Evolutionary conservation across 1,140 invertebrate species (phyloP).

Genomic region (Bathynomus jamesi): DNA sequence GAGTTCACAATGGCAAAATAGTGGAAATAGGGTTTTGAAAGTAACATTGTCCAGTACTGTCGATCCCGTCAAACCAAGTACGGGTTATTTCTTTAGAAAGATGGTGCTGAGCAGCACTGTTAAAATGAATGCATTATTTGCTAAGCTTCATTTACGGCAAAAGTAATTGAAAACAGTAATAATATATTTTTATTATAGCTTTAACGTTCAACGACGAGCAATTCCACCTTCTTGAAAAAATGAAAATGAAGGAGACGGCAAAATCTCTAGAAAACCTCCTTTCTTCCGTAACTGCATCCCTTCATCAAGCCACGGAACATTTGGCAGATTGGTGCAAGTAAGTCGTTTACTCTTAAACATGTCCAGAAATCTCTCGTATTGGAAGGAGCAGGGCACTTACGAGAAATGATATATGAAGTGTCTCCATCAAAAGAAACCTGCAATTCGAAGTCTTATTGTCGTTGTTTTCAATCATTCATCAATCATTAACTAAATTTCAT

Average conservation of each 20-base stretch:
- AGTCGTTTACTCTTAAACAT: conserved; percentile 5
- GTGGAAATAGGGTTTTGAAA: too few relatives aligned
- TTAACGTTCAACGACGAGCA: conserved; percentile 87
- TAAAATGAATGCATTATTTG: too few relatives aligned
- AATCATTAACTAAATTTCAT: not conserved
- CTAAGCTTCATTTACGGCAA: too few relatives aligned
- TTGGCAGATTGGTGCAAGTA: conserved; percentile 72
- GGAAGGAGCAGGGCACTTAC: not conserved
- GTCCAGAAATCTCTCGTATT: not conserved
- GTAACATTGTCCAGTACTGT: too few relatives aligned
- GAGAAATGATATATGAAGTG: not conserved
- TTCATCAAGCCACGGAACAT: conserved; percentile 59
- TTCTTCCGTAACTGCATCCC: conserved; percentile 54
- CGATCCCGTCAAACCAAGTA: too few relatives aligned
- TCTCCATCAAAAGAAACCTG: not conserved
- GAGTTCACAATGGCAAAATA: too few relatives aligned
- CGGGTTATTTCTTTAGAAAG: too few relatives aligned
- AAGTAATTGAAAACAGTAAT: too few relatives aligned
- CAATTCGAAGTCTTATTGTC: not conserved
- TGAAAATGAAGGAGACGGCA: conserved; percentile 60
- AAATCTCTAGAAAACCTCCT: conserved; percentile 57
- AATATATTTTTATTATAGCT: conserved; percentile 26
- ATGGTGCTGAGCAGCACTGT: too few relatives aligned
- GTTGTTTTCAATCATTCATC: not conserved
- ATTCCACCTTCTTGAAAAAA: conserved; percentile 80